These are phyloP conservation scores for Varanus salvator DNA, from an alignment of 2,113 vertebrate species.

Conservation along the genomic window DNA sequence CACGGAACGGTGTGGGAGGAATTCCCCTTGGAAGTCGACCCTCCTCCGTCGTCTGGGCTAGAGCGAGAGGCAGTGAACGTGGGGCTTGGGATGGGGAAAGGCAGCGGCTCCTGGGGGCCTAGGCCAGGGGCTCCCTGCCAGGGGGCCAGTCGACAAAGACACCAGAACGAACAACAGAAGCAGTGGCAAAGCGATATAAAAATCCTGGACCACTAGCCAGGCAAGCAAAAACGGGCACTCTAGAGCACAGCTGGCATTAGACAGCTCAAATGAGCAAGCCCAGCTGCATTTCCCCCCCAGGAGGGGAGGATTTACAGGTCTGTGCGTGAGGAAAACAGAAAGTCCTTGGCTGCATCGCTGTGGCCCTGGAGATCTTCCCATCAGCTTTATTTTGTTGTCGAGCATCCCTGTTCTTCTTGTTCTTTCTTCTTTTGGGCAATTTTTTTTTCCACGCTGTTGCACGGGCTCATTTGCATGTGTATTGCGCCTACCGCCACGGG, in stretches of 20 bases:
- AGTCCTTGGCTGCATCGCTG: not conserved
- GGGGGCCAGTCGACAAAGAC: too few species aligned
- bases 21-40: too few species aligned
- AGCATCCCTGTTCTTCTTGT: slow-evolving; percentile 68
- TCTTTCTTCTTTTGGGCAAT: not conserved
- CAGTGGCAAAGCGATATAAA: not conserved
- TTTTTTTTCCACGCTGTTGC: slow-evolving; percentile 70
- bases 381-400: slow-evolving; percentile 9
- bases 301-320: too few species aligned
- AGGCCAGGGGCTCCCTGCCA: too few species aligned
- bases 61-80: too few species aligned
- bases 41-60: too few species aligned
- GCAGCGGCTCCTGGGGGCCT: too few species aligned
- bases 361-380: not conserved
- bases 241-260: not conserved
- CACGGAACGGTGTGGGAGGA: not conserved
- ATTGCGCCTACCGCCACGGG: slow-evolving; percentile 84
- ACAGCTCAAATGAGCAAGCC: not conserved
- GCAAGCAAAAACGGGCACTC: not conserved
- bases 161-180: not conserved
- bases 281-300: not conserved
- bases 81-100: too few species aligned
- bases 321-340: too few species aligned
- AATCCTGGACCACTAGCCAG: not conserved
- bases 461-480: slow-evolving; percentile 87